Percentiles rank a stretch among this genome's conserved stretches.
Conservation (phyloP, 2,888 invertebrate genomes). For the Subacronicta megacephala region DNA sequence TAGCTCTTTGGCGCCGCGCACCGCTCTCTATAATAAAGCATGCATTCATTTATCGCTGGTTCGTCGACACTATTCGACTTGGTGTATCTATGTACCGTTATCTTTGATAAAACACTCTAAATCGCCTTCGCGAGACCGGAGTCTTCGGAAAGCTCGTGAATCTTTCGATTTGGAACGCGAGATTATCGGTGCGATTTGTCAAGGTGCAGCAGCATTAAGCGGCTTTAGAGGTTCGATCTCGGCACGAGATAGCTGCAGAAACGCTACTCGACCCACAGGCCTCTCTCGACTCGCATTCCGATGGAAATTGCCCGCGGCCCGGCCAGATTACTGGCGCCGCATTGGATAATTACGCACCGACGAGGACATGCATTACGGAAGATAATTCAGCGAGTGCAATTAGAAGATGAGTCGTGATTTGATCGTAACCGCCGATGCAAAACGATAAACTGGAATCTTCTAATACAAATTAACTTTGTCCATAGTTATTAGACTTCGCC, state of each 20-base stretch:
- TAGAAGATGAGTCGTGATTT: slow-evolving; percentile 79
- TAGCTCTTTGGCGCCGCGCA: slow-evolving; percentile 59
- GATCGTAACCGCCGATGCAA: slow-evolving; percentile 64
- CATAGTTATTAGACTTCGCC: slow-evolving; percentile 68
- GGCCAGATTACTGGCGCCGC: slow-evolving; percentile 81
- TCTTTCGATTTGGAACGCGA: slow-evolving; percentile 60
- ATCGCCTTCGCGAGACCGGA: slow-evolving; percentile 50
- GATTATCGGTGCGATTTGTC: slow-evolving; percentile 74
- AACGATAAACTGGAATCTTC: slow-evolving; percentile 65
- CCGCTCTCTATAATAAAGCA: slow-evolving; percentile 59
- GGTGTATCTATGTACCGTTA: slow-evolving; percentile 57
- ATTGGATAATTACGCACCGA: slow-evolving; percentile 79
- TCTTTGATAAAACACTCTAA: slow-evolving; percentile 55
- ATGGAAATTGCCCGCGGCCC: slow-evolving; percentile 79
- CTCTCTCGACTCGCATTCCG: slow-evolving; percentile 74
- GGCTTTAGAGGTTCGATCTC: slow-evolving; percentile 66
- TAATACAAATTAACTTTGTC: slow-evolving; percentile 72
- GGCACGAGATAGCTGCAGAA: slow-evolving; percentile 73
- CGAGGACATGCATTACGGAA: slow-evolving; percentile 84
- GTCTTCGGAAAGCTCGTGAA: slow-evolving; percentile 54
- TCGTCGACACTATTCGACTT: slow-evolving; percentile 52
- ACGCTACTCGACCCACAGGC: slow-evolving; percentile 78
- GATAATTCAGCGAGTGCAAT: slow-evolving; percentile 83
- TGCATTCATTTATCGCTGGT: slow-evolving; percentile 59
- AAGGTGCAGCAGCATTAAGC: slow-evolving; percentile 64